Base-by-base conservation (phyloP, 2,113 vertebrate species). In the Nibea coibor region DNA sequence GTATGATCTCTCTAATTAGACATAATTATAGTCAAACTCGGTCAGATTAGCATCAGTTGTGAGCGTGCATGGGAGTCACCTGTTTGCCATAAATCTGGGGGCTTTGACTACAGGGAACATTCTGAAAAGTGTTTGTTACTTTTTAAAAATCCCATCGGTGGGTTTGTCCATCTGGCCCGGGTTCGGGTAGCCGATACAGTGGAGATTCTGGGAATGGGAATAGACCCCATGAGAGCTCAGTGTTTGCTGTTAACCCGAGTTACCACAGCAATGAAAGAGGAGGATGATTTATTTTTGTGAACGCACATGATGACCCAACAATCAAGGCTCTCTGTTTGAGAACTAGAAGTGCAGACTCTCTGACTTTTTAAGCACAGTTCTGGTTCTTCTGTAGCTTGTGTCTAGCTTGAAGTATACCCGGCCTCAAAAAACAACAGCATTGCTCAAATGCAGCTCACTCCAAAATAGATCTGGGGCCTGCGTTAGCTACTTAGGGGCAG, bases 21-120 rank as follows among this genome's bases (percentile, higher is more conserved):
- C 43, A 26, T 92, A 91, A 93, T 93, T 93, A 87, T 74, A 90
- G 91, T 88, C 59, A n/a, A 78, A 83, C 39, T 69, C 4, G 7
- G 74, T 78, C 66, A 89, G 86, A 91, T 92, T 84, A 92, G 90
- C 80, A 43, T 73, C 63, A 71, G 68, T 86, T 80, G 82, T 79
- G 73, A 66, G 65, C 43, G 59, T 83, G 74, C 65, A 67, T 69
- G 72, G 72, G 77, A 87, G 90, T 94, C 90, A 93, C 91, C 90
- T 91, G 87, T 86, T 94, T 91, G 71, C 83, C 53, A 87, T 93
- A 90, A 92, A 91, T 91, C 86, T 77, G 19, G 51, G 53, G 39
- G 62, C 70, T 84, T 77, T 78, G 56, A 63, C 62, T 79, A 53
- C 35, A 68, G 81, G 80, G 64, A 92, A 87, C 65, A 66, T 83